These are phyloP conservation scores for Cherax destructor DNA, from an alignment of 1,140 invertebrate genomes.

Conservation along the genomic window DNA sequence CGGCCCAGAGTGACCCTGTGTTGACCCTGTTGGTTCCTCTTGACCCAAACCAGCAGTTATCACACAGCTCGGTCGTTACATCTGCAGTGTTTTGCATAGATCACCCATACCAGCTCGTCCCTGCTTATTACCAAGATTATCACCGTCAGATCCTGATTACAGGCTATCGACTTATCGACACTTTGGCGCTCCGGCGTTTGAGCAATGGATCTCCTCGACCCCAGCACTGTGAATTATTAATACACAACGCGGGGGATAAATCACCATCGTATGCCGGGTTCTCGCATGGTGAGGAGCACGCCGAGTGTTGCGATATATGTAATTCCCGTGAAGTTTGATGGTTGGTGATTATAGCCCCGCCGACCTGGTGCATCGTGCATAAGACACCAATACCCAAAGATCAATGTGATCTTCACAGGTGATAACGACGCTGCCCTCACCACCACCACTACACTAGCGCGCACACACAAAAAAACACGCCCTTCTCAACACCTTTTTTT, in stretches of 20 bases:
- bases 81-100: background rate
- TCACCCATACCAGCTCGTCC: constrained; percentile 1
- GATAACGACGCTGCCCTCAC: background rate
- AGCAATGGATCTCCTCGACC: background rate
- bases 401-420: constrained; percentile 13
- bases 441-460: background rate
- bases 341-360: background rate
- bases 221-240: background rate
- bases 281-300: background rate
- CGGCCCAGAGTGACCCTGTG: background rate
- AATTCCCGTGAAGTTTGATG: constrained; percentile 16
- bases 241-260: background rate
- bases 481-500: background rate
- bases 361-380: background rate
- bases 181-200: background rate
- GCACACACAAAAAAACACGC: background rate
- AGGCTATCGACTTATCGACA: constrained; percentile 10
- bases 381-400: background rate
- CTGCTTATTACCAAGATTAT: constrained; percentile 2
- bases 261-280: background rate
- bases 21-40: background rate
- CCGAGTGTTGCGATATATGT: background rate
- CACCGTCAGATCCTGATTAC: background rate
- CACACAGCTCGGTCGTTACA: constrained; percentile 4
- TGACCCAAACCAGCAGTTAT: background rate